Base-by-base conservation (phyloP, 2,113 vertebrate genomes). In the Aplodontia rufa region DNA sequence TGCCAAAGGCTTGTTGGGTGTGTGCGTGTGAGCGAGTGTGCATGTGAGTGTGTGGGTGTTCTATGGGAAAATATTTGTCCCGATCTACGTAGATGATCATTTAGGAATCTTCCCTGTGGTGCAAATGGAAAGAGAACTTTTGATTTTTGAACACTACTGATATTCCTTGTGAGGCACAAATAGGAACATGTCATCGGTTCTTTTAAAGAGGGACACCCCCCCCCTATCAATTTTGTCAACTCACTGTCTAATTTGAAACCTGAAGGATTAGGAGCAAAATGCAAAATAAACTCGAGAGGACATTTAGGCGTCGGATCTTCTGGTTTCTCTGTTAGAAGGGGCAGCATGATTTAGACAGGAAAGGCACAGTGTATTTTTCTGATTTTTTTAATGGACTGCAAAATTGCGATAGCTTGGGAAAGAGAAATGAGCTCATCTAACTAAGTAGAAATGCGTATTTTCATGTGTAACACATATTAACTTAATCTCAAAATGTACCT, bases 1-100 rank as follows among this genome's bases (percentile, higher is more conserved):
- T 90, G 91, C 89, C 4, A 3, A 74, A 91, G 94, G 37, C 91
- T 84, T 95, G 97, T 96, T 80, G 24, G 53, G 78, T 53, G 35
- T 16, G 32, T 49, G 13, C 5, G 0, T 6, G 14, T 35, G 11
- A 11, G 35, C 12, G 32, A 42, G 13, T 5, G 0, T 4, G 2
- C 11, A 51, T 20, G 11, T 11, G 35, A 6, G 28, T 42, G 9
- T 5, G 0, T 3, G 1, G 13, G 19, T 35, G 13, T n/a, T 11
- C 37, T 2, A 0, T 51, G n/a, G n/a, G n/a, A n/a, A n/a, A n/a
- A n/a, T 8, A 47, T 93, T 49, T 90, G 37, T 68, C 81, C 60
- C 78, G 42, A n/a, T 30, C 19, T 24, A 14, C 8, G 19, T 30
- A 4, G 35, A 6, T 16, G n/a, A 40, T 64, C 79, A 32, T 35